A percentile compares a stretch with the other conserved stretches of the same genome.
These are phyloP conservation scores for Cepphus grylle DNA, from an alignment of 2,113 vertebrate species.

Conservation along the genomic window DNA sequence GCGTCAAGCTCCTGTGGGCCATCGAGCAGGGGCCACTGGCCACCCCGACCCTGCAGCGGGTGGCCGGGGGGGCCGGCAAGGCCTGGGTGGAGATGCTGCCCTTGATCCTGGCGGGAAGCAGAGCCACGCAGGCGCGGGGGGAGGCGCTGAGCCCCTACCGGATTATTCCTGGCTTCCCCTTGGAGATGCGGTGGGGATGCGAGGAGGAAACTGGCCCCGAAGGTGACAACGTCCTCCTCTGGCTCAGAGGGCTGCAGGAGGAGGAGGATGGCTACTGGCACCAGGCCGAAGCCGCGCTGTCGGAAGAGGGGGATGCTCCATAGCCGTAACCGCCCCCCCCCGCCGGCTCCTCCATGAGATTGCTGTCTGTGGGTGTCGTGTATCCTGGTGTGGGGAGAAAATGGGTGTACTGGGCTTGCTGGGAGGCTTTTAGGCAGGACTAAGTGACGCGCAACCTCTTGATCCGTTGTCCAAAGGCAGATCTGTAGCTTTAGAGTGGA, in stretches of 20 bases:
- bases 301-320: neutral
- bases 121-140: accelerated
- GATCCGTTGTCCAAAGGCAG: accelerated
- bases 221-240: neutral
- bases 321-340: neutral
- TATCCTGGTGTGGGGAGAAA: neutral
- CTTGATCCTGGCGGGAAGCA: neutral
- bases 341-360: neutral
- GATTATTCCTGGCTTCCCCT: neutral
- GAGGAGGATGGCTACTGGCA: neutral
- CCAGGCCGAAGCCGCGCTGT: accelerated
- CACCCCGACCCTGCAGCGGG: neutral
- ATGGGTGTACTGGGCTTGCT: neutral
- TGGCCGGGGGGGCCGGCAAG: neutral
- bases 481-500: too few species aligned
- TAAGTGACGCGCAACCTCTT: neutral
- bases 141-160: neutral
- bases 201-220: too few species aligned
- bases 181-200: neutral
- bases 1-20: accelerated
- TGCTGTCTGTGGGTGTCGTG: too few species aligned
- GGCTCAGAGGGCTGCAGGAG: neutral
- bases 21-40: accelerated
- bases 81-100: neutral
- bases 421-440: neutral